Conservation (phyloP, 1,140 invertebrate genomes). For the Magallana gigas region DNA sequence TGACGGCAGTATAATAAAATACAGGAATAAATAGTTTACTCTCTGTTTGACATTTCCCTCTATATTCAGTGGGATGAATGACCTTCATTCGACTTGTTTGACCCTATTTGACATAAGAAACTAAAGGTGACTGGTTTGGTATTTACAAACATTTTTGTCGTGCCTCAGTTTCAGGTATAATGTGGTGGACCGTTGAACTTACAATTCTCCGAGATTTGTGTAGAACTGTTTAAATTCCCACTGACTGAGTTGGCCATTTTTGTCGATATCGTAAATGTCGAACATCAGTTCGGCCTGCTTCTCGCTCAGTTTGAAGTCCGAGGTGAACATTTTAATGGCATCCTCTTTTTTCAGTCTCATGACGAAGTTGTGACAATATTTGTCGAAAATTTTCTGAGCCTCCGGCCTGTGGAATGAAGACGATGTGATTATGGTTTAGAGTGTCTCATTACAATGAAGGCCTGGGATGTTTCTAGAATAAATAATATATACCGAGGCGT, state of each 20-base stretch:
- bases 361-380: constrained; percentile 68
- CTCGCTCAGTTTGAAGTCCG: constrained; percentile 64
- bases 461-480: too few species aligned
- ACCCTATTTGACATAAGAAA: too few species aligned
- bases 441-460: neutral
- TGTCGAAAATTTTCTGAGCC: constrained; percentile 67
- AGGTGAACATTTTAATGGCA: constrained; percentile 65
- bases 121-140: too few species aligned
- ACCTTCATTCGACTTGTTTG: too few species aligned
- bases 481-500: too few species aligned
- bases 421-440: neutral
- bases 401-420: constrained; percentile 62
- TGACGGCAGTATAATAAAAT: too few species aligned
- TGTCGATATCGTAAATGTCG: constrained; percentile 70
- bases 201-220: constrained; percentile 65
- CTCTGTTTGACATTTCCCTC: too few species aligned
- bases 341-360: constrained; percentile 66
- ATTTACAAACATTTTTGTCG: too few species aligned
- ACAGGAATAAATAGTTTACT: too few species aligned
- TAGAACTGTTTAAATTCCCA: constrained; percentile 73
- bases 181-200: constrained; percentile 39
- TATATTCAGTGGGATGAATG: too few species aligned
- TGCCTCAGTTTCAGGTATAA: neutral
- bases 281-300: constrained; percentile 68
- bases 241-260: constrained; percentile 67